Evolutionary conservation across 2,888 invertebrate species (phyloP).

Genomic region (Eupithecia abbreviata): DNA sequence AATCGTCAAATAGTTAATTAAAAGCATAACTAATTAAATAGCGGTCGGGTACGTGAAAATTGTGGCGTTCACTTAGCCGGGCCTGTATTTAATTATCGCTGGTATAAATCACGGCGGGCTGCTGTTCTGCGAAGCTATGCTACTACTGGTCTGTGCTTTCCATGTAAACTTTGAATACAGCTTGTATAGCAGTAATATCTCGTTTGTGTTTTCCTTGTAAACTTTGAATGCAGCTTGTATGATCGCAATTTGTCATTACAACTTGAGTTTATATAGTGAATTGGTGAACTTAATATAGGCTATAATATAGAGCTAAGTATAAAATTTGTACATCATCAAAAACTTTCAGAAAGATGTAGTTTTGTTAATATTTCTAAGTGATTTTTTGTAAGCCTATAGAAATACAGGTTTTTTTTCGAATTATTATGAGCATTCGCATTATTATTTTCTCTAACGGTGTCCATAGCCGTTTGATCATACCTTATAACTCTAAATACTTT

Average conservation of each 20-base stretch:
- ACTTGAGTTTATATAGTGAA: neutral
- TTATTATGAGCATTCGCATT: neutral
- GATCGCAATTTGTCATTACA: neutral
- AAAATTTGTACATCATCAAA: neutral
- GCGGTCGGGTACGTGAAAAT: conserved; percentile 42
- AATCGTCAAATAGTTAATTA: conserved; percentile 37
- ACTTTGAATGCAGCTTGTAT: neutral
- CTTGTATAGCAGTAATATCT: neutral
- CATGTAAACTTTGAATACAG: conserved; percentile 1
- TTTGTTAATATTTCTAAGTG: neutral
- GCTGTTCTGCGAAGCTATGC: conserved; percentile 11
- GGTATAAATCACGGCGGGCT: conserved; percentile 49
- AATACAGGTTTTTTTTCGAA: neutral
- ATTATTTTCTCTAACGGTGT: neutral
- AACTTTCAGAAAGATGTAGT: neutral
- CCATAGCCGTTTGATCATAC: neutral
- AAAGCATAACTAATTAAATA: conserved; percentile 40
- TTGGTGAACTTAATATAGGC: neutral
- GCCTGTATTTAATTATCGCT: conserved; percentile 51
- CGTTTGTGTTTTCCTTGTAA: neutral
- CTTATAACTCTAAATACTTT: neutral
- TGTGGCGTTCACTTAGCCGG: conserved; percentile 41
- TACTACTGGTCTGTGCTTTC: neutral
- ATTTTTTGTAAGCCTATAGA: too few species aligned
- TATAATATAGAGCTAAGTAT: too few species aligned